Conservation (phyloP, 2,888 invertebrate genomes). For the Pachymerium ferrugineum region DNA sequence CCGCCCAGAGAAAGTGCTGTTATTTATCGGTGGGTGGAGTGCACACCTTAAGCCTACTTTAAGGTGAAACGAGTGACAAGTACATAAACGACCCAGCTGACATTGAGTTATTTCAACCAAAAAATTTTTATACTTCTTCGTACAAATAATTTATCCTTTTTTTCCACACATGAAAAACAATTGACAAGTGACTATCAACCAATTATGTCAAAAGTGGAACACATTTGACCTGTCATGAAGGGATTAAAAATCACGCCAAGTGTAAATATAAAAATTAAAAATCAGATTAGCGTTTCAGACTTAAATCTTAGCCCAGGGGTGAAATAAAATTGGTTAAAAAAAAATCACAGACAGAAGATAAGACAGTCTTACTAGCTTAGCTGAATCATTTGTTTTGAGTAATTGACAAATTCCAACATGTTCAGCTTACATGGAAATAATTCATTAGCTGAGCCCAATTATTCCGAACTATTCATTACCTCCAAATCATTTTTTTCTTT, state of each 20-base stretch:
- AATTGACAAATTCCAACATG: too few species aligned
- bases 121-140: background rate
- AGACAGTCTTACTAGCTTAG: too few species aligned
- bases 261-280: slow-evolving; percentile 13
- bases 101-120: background rate
- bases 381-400: too few species aligned
- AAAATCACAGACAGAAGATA: too few species aligned
- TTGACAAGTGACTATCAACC: slow-evolving; percentile 6
- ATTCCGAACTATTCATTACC: too few species aligned
- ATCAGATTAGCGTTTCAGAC: background rate
- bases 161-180: background rate
- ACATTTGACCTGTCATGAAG: background rate
- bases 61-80: slow-evolving; percentile 14
- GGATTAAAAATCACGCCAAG: slow-evolving; percentile 6
- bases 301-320: background rate
- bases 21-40: slow-evolving; percentile 18
- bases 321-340: too few species aligned
- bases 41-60: slow-evolving; percentile 4
- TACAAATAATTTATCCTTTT: background rate
- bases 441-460: too few species aligned
- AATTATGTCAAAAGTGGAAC: slow-evolving; percentile 13
- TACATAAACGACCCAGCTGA: slow-evolving; percentile 3
- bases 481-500: too few species aligned
- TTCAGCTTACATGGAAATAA: too few species aligned
- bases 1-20: slow-evolving; percentile 5